These are phyloP conservation scores for Molorchus minor DNA, from an alignment of 2,888 invertebrate genomes.

Conservation along the genomic window DNA sequence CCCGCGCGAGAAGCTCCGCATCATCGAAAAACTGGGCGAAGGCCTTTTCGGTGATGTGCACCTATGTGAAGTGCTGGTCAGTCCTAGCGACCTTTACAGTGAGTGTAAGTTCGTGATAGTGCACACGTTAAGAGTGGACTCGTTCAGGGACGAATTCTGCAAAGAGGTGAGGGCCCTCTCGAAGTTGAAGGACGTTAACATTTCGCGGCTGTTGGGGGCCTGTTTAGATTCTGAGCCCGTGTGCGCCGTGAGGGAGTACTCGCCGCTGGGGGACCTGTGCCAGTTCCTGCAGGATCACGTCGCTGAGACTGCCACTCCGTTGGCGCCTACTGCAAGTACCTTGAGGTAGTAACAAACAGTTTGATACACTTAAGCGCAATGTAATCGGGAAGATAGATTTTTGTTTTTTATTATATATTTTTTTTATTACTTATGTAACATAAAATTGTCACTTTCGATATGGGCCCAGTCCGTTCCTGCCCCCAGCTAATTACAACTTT, in stretches of 20 bases:
- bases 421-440: background rate
- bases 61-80: constrained; percentile 69
- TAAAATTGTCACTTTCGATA: too few relatives aligned
- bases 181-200: constrained; percentile 75
- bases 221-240: constrained; percentile 78
- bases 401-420: background rate
- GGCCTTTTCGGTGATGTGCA: constrained; percentile 81
- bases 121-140: constrained; percentile 73
- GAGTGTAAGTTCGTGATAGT: constrained; percentile 70
- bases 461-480: too few relatives aligned
- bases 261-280: constrained; percentile 82
- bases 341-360: constrained; percentile 69
- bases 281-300: constrained; percentile 84
- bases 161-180: constrained; percentile 75
- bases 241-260: constrained; percentile 80
- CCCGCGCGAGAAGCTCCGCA: constrained; percentile 76
- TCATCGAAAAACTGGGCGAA: constrained; percentile 80
- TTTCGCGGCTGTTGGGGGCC: constrained; percentile 77
- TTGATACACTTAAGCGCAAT: background rate
- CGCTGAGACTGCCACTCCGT: constrained; percentile 74
- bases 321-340: constrained; percentile 70
- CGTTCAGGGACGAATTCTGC: constrained; percentile 74
- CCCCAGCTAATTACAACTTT: background rate
- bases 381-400: too few relatives aligned
- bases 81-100: constrained; percentile 15